Conservation (phyloP, 2,888 invertebrate species). For the Saturnia pavonia region DNA sequence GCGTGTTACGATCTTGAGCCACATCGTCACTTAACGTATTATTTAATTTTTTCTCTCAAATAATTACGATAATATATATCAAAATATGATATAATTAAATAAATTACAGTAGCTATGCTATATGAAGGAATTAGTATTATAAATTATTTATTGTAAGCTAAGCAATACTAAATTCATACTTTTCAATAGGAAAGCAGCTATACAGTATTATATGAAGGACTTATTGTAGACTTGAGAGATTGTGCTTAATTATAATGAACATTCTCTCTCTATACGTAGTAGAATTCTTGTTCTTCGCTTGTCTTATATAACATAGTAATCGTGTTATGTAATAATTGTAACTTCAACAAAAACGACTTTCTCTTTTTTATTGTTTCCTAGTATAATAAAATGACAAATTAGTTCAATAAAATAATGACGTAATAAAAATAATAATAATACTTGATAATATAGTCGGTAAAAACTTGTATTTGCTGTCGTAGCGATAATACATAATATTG, state of each 20-base stretch:
- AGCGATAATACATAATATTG: not conserved
- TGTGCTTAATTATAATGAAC: not conserved
- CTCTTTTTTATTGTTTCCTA: not conserved
- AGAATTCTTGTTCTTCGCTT: not conserved
- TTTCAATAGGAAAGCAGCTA: not conserved
- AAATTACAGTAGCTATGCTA: no score
- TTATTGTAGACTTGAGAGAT: not conserved
- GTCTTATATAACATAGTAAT: not conserved
- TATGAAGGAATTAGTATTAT: no score
- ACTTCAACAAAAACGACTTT: not conserved
- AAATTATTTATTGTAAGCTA: no score
- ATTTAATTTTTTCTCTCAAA: no score
- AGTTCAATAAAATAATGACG: not conserved
- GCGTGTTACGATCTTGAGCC: no score
- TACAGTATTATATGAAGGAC: not conserved
- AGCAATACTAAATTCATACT: no score
- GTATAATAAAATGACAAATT: not conserved
- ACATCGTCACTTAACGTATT: no score
- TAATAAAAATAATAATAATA: not conserved
- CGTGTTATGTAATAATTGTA: not conserved
- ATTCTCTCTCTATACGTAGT: not conserved
- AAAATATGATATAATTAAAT: no score
- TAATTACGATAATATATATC: no score
- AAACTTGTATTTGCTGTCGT: not conserved
- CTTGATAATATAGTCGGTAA: not conserved